phyloP scores from a whole-genome alignment of 2,113 vertebrate species.

The Gobiocypris rarus region DNA sequence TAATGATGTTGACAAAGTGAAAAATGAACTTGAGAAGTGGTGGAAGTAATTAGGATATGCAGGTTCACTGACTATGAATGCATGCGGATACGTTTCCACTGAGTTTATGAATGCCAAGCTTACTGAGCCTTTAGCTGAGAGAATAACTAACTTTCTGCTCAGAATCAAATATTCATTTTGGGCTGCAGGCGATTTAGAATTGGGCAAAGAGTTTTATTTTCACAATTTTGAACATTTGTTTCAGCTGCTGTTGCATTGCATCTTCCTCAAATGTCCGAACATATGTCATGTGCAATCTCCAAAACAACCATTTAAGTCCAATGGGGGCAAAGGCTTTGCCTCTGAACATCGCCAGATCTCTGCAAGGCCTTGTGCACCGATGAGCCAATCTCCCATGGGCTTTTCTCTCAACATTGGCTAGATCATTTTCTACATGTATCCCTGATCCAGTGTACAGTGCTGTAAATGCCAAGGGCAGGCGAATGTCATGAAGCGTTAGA shows the following conservation, averaged over 20 bases:
- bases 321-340: conserved; percentile 5
- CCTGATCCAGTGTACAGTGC: conserved; percentile 50
- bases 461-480: conserved; percentile 52
- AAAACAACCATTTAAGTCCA: background rate
- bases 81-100: background rate
- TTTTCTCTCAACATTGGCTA: conserved; percentile 42
- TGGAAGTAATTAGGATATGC: background rate
- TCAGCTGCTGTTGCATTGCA: conserved; percentile 1
- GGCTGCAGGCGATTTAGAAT: conserved; percentile 69
- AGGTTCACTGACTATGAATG: background rate
- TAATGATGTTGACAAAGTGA: conserved; percentile 69
- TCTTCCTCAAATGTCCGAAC: background rate
- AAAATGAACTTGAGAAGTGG: conserved; percentile 14
- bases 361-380: conserved; percentile 36
- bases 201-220: conserved; percentile 55
- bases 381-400: conserved; percentile 53
- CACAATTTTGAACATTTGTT: conserved; percentile 28
- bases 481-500: conserved; percentile 68
- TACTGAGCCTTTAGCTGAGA: conserved; percentile 69
- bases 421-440: conserved; percentile 63
- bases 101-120: conserved; percentile 54
- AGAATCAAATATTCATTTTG: conserved; percentile 77
- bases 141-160: conserved; percentile 67
- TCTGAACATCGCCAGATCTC: conserved; percentile 40
- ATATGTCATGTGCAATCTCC: conserved; percentile 38